These are phyloP conservation scores for Cololabis saira DNA, from an alignment of 2,113 vertebrate genomes.

Conservation along the genomic window DNA sequence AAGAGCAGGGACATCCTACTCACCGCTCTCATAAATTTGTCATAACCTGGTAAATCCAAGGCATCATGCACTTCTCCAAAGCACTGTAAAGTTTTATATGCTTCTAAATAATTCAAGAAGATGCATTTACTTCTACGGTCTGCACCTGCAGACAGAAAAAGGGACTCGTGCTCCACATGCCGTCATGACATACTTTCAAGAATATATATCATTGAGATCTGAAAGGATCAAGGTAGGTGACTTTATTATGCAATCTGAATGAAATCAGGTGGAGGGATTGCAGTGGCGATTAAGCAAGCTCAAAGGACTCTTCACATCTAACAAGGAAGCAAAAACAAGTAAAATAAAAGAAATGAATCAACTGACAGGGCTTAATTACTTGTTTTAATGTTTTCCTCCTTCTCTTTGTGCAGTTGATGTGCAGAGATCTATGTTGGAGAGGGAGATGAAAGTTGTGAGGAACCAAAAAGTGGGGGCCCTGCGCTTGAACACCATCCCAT, in stretches of 20 bases:
- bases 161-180: conserved; percentile 28
- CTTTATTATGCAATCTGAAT: conserved; percentile 38
- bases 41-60: conserved; percentile 12
- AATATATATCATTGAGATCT: no score
- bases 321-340: no score
- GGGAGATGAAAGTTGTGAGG: conserved; percentile 69
- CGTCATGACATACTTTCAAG: conserved; percentile 23
- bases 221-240: conserved; percentile 32
- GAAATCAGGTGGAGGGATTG: neutral
- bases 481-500: conserved; percentile 67
- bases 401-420: conserved; percentile 65
- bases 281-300: no score
- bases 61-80: conserved; percentile 14
- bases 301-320: no score
- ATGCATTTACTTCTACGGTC: conserved; percentile 19
- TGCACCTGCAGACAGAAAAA: conserved; percentile 39
- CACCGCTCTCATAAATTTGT: conserved; percentile 39
- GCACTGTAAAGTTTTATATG: conserved; percentile 30
- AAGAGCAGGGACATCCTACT: conserved; percentile 17
- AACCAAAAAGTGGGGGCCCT: conserved; percentile 65
- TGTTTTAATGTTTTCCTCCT: conserved; percentile 61
- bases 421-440: conserved; percentile 50
- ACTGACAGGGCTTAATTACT: conserved; percentile 59
- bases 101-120: conserved; percentile 42
- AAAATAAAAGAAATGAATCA: conserved; percentile 41